phyloP scores from a whole-genome alignment of 2,113 vertebrate genomes.

The Pavo muticus region DNA sequence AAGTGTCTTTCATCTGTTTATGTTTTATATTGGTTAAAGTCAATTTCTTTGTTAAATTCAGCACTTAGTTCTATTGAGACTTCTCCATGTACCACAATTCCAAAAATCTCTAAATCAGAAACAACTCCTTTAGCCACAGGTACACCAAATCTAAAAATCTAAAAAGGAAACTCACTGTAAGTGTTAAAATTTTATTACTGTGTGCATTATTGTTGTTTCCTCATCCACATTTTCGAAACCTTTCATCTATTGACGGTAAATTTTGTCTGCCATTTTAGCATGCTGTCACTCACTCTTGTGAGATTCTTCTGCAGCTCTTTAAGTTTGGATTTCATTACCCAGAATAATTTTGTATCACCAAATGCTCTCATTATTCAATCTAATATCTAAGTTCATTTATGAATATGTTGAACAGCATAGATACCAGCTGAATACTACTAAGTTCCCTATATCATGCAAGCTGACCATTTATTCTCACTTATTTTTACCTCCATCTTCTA shows the following conservation, averaged over 20 bases:
- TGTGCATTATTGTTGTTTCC: conserved; percentile 54
- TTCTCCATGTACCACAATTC: not conserved
- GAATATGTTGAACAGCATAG: conserved; percentile 55
- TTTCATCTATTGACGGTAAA: conserved; percentile 69
- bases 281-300: conserved; percentile 61
- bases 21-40: not conserved
- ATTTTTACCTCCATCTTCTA: conserved; percentile 22
- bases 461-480: conserved; percentile 22
- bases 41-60: not conserved
- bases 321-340: conserved; percentile 44
- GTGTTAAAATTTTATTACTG: conserved; percentile 49
- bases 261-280: conserved; percentile 66
- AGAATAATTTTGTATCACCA: conserved; percentile 62
- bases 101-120: not conserved
- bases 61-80: not conserved
- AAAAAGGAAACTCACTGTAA: conserved; percentile 31
- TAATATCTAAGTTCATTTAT: conserved; percentile 61
- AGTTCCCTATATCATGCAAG: conserved; percentile 27
- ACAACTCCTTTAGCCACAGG: not conserved
- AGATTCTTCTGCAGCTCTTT: conserved; percentile 54
- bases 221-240: conserved; percentile 36
- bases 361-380: conserved; percentile 64
- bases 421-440: conserved; percentile 51
- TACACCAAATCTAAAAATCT: conserved; percentile 17
- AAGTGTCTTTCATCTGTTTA: not conserved